A percentile compares a stretch with the other conserved stretches of the same genome.
Conservation (phyloP, 2,888 invertebrate species). For the Oligia latruncula region DNA sequence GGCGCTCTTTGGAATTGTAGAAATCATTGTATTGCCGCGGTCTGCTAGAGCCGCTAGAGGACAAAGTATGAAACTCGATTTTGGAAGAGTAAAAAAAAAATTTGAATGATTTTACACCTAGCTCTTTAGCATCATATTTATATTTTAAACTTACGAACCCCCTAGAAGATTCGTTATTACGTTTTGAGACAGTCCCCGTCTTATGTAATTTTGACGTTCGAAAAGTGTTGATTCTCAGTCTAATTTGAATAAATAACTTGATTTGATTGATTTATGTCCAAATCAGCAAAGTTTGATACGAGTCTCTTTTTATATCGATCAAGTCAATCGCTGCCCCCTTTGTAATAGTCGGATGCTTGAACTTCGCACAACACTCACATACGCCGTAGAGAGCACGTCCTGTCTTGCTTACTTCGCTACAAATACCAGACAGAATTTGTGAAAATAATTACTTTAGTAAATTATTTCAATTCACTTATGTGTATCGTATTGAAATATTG, state of each 20-base stretch:
- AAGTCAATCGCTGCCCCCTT: conserved; percentile 12
- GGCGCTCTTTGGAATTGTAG: background rate
- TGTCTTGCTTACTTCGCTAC: conserved; percentile 19
- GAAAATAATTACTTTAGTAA: background rate
- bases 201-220: too few relatives aligned
- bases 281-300: background rate
- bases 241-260: too few relatives aligned
- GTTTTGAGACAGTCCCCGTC: too few relatives aligned
- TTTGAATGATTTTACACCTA: background rate
- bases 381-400: conserved; percentile 8
- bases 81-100: background rate
- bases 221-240: too few relatives aligned
- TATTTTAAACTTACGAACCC: background rate
- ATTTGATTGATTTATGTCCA: background rate
- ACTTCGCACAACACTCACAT: conserved; percentile 26
- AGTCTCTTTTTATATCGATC: background rate
- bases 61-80: background rate
- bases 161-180: background rate
- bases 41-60: background rate
- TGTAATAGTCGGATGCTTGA: conserved; percentile 25
- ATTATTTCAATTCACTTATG: background rate
- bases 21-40: background rate
- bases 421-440: background rate
- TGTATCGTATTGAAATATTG: background rate
- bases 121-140: background rate